Conservation (phyloP, 2,113 vertebrate species). For the Brachypodius melanocephalos region DNA sequence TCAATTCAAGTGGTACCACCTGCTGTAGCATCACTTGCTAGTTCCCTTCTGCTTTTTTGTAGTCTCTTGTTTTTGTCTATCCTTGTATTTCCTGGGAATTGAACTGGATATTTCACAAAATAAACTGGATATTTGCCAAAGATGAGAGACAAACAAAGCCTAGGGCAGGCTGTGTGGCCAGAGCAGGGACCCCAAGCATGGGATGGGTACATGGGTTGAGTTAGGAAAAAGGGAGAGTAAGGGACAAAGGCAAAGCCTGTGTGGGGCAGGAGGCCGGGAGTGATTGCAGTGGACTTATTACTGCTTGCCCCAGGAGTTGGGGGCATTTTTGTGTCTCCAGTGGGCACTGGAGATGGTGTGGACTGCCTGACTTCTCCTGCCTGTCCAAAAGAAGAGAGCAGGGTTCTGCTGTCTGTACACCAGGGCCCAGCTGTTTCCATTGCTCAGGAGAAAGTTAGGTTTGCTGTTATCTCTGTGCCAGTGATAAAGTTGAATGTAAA, state of each 20-base stretch:
- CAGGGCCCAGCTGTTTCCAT: background rate
- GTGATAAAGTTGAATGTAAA: slow-evolving; percentile 2
- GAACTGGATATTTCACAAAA: background rate
- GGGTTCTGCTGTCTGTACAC: background rate
- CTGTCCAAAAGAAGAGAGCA: background rate
- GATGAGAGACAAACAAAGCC: background rate
- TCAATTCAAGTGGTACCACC: background rate
- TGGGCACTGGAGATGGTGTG: background rate
- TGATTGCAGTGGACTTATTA: background rate
- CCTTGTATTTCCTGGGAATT: background rate
- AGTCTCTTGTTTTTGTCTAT: background rate
- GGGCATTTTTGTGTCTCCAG: background rate
- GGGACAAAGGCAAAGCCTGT: background rate
- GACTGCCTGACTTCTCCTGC: background rate
- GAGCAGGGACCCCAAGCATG: accelerated
- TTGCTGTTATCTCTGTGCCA: background rate
- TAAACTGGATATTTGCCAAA: background rate
- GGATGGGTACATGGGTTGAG: background rate
- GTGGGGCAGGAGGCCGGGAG: background rate
- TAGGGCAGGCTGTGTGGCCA: background rate
- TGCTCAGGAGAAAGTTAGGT: background rate
- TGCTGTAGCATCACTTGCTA: background rate
- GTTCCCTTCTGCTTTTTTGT: background rate
- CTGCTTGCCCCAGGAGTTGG: background rate
- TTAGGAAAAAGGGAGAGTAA: background rate